phyloP scores from a whole-genome alignment of 1,140 invertebrate species.

The Aporrectodea caliginosa region DNA sequence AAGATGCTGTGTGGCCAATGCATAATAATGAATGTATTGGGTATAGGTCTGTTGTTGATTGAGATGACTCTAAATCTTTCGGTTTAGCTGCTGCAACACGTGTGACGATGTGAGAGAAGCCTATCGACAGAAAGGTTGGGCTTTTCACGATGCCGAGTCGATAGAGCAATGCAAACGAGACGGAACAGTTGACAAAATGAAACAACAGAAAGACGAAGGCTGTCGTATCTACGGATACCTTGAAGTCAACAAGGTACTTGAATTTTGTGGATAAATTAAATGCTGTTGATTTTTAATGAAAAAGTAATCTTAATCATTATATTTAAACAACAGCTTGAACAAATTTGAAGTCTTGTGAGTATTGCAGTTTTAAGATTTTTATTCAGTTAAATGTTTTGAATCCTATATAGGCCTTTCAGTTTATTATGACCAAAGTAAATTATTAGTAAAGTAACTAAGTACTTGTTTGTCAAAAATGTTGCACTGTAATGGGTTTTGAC shows the following conservation, averaged over 20 bases:
- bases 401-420: too few relatives aligned
- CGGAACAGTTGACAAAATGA: slow-evolving; percentile 66
- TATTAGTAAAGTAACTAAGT: too few relatives aligned
- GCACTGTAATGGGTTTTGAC: too few relatives aligned
- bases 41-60: neutral
- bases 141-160: slow-evolving; percentile 67
- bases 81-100: slow-evolving; percentile 82
- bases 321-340: too few relatives aligned
- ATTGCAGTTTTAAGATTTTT: too few relatives aligned
- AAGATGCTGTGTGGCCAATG: neutral
- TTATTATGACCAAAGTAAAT: too few relatives aligned
- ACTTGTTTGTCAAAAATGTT: too few relatives aligned
- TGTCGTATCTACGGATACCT: slow-evolving; percentile 85
- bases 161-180: slow-evolving; percentile 89
- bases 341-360: too few relatives aligned
- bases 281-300: too few relatives aligned
- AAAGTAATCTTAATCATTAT: too few relatives aligned
- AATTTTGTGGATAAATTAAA: slow-evolving; percentile 43
- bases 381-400: too few relatives aligned
- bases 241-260: slow-evolving; percentile 81
- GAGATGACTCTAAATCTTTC: too few relatives aligned
- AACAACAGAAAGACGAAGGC: slow-evolving; percentile 62
- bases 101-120: slow-evolving; percentile 93
- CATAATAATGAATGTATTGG: neutral
- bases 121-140: slow-evolving; percentile 84